Evolutionary conservation across 2,113 vertebrate genomes (phyloP).

Genomic region (Anthoscopus minutus): DNA sequence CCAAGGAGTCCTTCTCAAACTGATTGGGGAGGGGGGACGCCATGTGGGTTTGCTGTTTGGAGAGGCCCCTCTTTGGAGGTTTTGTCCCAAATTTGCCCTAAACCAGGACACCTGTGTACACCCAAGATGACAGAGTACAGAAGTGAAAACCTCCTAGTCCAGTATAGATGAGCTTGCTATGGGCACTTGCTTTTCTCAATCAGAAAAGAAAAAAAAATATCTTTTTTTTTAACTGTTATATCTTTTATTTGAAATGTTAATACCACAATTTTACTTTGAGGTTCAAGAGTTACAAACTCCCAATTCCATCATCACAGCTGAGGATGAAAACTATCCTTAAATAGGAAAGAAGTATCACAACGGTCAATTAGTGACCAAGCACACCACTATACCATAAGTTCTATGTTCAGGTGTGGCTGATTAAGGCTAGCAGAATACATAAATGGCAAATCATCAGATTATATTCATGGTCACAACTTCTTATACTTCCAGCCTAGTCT

Average conservation of each 20-base stretch:
- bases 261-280: constrained; percentile 11
- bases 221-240: not conserved
- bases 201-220: not conserved
- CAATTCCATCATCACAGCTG: not conserved
- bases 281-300: constrained; percentile 4
- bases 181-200: not conserved
- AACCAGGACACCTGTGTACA: not conserved
- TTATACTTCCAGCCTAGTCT: not conserved
- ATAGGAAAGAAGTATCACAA: not conserved
- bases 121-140: not conserved
- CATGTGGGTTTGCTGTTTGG: too few relatives aligned
- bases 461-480: not conserved
- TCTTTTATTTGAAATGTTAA: not conserved
- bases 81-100: too few relatives aligned
- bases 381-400: not conserved
- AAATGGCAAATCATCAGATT: not conserved
- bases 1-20: too few relatives aligned
- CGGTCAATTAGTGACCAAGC: not conserved
- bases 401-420: not conserved
- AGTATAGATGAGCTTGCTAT: not conserved
- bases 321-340: constrained; percentile 22
- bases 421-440: not conserved
- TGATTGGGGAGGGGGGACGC: too few relatives aligned
- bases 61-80: too few relatives aligned
- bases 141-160: not conserved